Base-by-base conservation (phyloP, 2,888 invertebrate genomes). In the Xestobium rufovillosum region DNA sequence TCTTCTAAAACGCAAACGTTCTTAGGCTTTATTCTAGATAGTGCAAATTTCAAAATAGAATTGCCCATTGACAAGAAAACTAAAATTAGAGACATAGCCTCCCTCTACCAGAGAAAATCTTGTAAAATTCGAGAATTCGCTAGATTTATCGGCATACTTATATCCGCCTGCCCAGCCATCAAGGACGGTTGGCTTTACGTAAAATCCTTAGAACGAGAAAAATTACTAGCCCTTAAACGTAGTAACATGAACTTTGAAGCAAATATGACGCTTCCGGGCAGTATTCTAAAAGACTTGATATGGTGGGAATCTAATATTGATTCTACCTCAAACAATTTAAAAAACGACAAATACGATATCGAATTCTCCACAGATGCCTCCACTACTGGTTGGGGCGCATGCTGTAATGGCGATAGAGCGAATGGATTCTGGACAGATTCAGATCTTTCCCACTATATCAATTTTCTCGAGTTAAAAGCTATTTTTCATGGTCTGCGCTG, bases 321-420 rank as follows among this genome's bases (percentile, higher is more conserved):
- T 26, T 31, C 17, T 25, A 23, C 39, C 8, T 14, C 11, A 14
- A 12, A 30, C 19, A 29, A 28, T 10, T 39, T 46, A 27, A 39
- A 25, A 36, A n/a, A 14, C 9, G 13, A 26, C 11, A 17, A 27
- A 4, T 47, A 40, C 27, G n/a, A 11, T 14, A 10, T 25, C 4
- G 42, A 38, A 34, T 42, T 48, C 28, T 49, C 39, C 14, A 26
- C 49, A 10, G 46, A 50, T 32, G 43, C 44, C 17, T 48, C 47
- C 15, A 15, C 28, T 3, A 36, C 41, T 8, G 47, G 42, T 3
- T 47, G 47, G 47, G 43, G 46, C 4, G 36, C 35, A n/a, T 15
- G 10, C 14, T 43, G 42, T 30, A 25, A 16, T 10, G 10, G 13
- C 9, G 29, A 34, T 12, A 28, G 14, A 16, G 33, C 43, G 15